Percentiles rank a stretch among this genome's conserved stretches.
phyloP scores from a whole-genome alignment of 2,888 invertebrate genomes.

The Philaethria dido region DNA sequence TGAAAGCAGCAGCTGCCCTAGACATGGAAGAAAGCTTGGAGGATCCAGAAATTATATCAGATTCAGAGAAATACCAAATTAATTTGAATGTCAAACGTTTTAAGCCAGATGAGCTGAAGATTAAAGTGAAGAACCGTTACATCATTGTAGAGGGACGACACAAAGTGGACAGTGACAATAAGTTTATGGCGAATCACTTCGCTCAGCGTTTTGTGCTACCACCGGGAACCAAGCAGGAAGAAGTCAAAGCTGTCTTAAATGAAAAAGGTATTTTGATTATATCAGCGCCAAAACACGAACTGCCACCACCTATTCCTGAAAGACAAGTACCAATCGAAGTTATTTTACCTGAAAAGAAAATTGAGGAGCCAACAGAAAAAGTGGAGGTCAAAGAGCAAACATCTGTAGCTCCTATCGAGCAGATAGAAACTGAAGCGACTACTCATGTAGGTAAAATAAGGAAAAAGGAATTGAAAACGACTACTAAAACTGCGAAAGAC shows the following conservation, averaged over 20 bases:
- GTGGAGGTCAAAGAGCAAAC: slow-evolving; percentile 48
- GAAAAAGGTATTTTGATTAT: slow-evolving; percentile 67
- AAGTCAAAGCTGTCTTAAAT: slow-evolving; percentile 68
- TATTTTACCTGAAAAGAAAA: slow-evolving; percentile 52
- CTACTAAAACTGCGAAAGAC: slow-evolving; percentile 66
- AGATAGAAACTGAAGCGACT: slow-evolving; percentile 67
- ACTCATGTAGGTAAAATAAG: slow-evolving; percentile 76
- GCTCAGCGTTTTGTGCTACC: slow-evolving; percentile 73
- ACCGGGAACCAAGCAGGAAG: slow-evolving; percentile 67
- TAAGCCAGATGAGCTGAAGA: slow-evolving; percentile 69
- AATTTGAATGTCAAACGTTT: slow-evolving; percentile 68
- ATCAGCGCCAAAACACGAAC: slow-evolving; percentile 69
- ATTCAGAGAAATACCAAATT: slow-evolving; percentile 64
- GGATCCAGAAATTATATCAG: slow-evolving; percentile 70
- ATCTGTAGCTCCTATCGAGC: slow-evolving; percentile 58
- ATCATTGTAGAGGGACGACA: slow-evolving; percentile 72
- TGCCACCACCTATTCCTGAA: slow-evolving; percentile 73
- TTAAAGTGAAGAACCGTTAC: slow-evolving; percentile 73
- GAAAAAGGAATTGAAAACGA: slow-evolving; percentile 74
- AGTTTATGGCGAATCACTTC: slow-evolving; percentile 71
- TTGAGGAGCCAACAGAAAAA: slow-evolving; percentile 49
- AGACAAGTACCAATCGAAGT: slow-evolving; percentile 72
- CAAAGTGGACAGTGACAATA: slow-evolving; percentile 58
- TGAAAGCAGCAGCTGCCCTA: slow-evolving; percentile 65
- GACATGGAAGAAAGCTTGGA: slow-evolving; percentile 64